A percentile compares a stretch with the other conserved stretches of the same genome.
phyloP scores from a whole-genome alignment of 2,888 invertebrate genomes.

The Chrysomela aeneicollis region DNA sequence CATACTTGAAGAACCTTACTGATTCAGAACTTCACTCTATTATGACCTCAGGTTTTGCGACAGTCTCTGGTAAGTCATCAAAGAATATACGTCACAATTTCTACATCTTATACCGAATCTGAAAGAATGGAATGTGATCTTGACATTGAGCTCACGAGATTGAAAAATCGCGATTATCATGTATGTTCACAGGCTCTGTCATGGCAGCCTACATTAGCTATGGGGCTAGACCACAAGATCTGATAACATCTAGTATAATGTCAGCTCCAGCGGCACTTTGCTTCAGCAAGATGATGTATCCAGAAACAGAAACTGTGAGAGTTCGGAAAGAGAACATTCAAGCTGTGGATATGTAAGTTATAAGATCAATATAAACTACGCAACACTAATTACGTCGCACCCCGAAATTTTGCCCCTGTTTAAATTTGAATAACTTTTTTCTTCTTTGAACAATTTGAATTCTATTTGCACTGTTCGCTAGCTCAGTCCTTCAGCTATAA shows the following conservation, averaged over 20 bases:
- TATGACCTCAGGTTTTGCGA: constrained; percentile 94
- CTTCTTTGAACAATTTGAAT: too few relatives aligned
- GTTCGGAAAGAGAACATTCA: constrained; percentile 80
- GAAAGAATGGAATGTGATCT: too few relatives aligned
- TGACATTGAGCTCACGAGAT: too few relatives aligned
- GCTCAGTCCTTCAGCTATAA: too few relatives aligned
- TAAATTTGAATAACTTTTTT: too few relatives aligned
- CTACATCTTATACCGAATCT: too few relatives aligned
- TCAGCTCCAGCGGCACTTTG: constrained; percentile 94
- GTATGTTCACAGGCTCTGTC: constrained; percentile 72
- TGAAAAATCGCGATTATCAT: too few relatives aligned
- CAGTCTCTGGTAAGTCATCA: constrained; percentile 77
- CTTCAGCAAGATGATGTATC: constrained; percentile 88
- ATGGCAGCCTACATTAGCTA: constrained; percentile 92
- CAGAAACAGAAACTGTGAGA: constrained; percentile 84
- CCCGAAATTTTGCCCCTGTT: too few relatives aligned
- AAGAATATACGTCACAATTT: too few relatives aligned
- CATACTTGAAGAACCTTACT: constrained; percentile 85
- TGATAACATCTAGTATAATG: constrained; percentile 95
- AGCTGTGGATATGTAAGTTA: constrained; percentile 63
- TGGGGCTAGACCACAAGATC: constrained; percentile 86
- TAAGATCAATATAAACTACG: too few relatives aligned
- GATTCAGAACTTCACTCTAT: constrained; percentile 92
- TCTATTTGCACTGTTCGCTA: too few relatives aligned
- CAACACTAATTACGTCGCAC: too few relatives aligned